Evolutionary conservation across 2,888 invertebrate genomes (phyloP).

Genomic region (Caenorhabditis macrosperma): DNA sequence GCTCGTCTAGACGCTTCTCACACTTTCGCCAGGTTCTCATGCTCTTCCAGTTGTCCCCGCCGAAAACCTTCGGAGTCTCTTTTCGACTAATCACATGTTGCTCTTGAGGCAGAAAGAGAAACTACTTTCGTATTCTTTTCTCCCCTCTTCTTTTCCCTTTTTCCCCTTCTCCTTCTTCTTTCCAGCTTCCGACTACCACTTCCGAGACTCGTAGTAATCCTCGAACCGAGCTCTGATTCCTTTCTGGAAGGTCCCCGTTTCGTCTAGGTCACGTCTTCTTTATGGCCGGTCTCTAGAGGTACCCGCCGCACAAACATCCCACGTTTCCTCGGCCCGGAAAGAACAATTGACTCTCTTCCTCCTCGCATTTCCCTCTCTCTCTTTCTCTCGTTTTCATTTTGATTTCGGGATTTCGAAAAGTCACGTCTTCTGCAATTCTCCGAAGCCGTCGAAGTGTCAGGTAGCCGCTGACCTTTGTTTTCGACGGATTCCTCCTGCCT

Average conservation of each 20-base stretch:
- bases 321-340: slow-evolving; percentile 4
- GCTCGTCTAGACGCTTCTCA: background rate
- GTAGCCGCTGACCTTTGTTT: background rate
- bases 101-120: background rate
- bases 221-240: slow-evolving; percentile 24
- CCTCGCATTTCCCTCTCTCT: background rate
- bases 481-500: background rate
- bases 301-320: slow-evolving; percentile 13
- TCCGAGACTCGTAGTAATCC: slow-evolving; percentile 23
- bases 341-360: slow-evolving; percentile 40
- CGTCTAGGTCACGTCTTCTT: slow-evolving; percentile 3
- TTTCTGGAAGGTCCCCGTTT: slow-evolving; percentile 6
- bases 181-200: slow-evolving; percentile 21
- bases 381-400: slow-evolving; percentile 7
- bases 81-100: slow-evolving; percentile 35
- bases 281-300: slow-evolving; percentile 51
- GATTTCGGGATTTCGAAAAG: background rate
- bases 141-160: background rate
- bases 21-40: background rate
- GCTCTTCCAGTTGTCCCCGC: background rate
- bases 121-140: slow-evolving; percentile 3
- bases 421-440: background rate
- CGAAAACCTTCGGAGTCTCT: background rate
- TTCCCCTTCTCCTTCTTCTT: slow-evolving; percentile 1
- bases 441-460: background rate